These are phyloP conservation scores for Leptarthrus brevirostris DNA, from an alignment of 2,888 invertebrate species.

Conservation along the genomic window DNA sequence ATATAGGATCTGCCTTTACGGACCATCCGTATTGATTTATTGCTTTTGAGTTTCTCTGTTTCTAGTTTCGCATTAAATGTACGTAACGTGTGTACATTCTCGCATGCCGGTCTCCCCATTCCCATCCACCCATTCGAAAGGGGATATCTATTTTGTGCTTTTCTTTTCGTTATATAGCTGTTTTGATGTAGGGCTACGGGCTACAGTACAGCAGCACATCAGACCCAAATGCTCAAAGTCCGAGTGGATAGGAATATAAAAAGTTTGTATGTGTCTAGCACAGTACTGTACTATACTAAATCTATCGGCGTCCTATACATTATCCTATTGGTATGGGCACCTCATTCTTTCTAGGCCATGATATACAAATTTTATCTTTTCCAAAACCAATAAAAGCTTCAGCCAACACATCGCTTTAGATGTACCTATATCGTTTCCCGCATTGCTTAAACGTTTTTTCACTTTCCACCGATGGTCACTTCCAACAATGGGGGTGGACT, in stretches of 20 bases:
- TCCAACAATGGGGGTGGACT: too few species aligned
- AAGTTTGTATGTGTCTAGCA: conserved; percentile 7
- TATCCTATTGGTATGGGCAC: conserved; percentile 12
- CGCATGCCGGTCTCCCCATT: conserved; percentile 11
- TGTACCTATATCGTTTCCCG: too few species aligned
- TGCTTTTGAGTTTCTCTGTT: conserved; percentile 58
- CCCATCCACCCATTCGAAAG: conserved; percentile 25
- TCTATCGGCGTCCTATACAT: conserved; percentile 12
- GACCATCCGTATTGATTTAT: conserved; percentile 60
- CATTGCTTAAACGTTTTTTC: too few species aligned
- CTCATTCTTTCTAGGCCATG: conserved; percentile 29
- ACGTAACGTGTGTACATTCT: conserved; percentile 49
- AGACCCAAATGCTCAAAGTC: conserved; percentile 32
- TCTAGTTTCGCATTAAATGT: conserved; percentile 47
- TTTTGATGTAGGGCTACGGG: conserved; percentile 41
- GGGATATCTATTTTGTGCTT: conserved; percentile 47
- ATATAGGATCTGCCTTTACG: conserved; percentile 54
- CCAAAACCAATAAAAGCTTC: conserved; percentile 42
- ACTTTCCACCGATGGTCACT: too few species aligned
- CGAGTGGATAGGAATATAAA: conserved; percentile 35
- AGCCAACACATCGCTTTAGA: background rate
- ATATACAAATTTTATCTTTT: conserved; percentile 47
- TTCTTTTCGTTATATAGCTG: conserved; percentile 38
- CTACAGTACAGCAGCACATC: conserved; percentile 8
- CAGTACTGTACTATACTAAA: conserved; percentile 13